Base-by-base conservation (phyloP, 2,113 vertebrate genomes). In the Malurus alboscapulatus region DNA sequence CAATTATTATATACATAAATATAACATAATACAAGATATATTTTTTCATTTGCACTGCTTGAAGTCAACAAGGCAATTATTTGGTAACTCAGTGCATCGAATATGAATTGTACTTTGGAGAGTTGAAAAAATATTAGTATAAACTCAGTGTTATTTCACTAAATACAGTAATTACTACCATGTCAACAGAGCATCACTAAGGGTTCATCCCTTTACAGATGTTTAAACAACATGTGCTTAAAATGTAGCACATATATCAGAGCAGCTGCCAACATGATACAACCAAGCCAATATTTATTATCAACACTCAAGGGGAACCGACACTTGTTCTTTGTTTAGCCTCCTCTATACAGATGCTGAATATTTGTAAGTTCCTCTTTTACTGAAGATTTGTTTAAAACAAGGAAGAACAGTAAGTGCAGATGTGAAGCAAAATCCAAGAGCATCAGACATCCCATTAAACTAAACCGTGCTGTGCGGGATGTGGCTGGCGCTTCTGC, bases 191-290 rank as follows among this genome's bases (percentile, higher is more conserved):
- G 55, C 16, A 19, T 86, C 91, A 80, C 89, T 80, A 93, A 54
- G 71, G 66, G 89, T 92, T 93, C 78, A 74, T 94, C 89, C 93
- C 63, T 87, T 87, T 87, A 86, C 89, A 96, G 87, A 96, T 93
- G 93, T 90, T 96, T 92, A 81, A 96, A 96, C 78, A 92, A 96
- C 93, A 87, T 92, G 85, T 95, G 93, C 88, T 94, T 94, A 81
- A 96, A 95, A 92, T 77, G 75, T 62, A 93, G 55, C 78, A 91
- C 90, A 92, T 95, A 68, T 42, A 90, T 86, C 84, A 94, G 62
- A 95, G 85, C 93, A 94, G 90, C 72, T 95, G 96, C 95, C 82
- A 88, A 96, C 67, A 90, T 18, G 88, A 94, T 90, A 94, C 55
- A 93, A 84, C 72, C 71, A 92, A 76, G 67, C 26, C 78, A 91